phyloP scores from a whole-genome alignment of 2,888 invertebrate genomes.

The Drosophila algonquin region DNA sequence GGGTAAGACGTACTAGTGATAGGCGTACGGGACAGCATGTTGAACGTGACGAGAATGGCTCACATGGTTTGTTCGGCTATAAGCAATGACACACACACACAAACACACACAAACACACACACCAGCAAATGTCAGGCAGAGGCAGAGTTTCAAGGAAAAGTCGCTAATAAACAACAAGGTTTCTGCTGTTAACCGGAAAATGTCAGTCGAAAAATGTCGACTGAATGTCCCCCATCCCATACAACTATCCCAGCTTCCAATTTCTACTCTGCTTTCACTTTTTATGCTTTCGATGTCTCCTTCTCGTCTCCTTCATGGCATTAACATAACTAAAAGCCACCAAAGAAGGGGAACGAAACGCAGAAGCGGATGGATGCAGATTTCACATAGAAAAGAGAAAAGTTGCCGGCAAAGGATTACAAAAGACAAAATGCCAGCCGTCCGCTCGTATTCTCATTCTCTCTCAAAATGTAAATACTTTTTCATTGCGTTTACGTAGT shows the following conservation, averaged over 20 bases:
- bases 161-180: not conserved
- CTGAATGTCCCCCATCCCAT: not conserved
- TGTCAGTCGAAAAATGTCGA: conserved; percentile 37
- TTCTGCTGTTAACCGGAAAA: conserved; percentile 51
- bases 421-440: conserved; percentile 46
- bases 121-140: conserved; percentile 29
- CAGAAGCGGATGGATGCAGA: not conserved
- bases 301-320: conserved; percentile 20
- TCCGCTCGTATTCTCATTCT: no score
- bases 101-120: no score
- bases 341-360: conserved; percentile 28
- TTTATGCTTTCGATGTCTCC: conserved; percentile 39
- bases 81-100: no score
- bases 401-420: conserved; percentile 19
- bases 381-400: conserved; percentile 54
- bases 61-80: conserved; percentile 18
- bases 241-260: not conserved
- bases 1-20: conserved; percentile 69
- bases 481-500: conserved; percentile 48
- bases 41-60: conserved; percentile 60
- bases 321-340: conserved; percentile 21
- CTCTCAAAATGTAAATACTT: conserved; percentile 48
- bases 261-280: conserved; percentile 50
- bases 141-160: conserved; percentile 48
- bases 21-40: conserved; percentile 53